Evolutionary conservation across 2,888 invertebrate species (phyloP).

Genomic region (Harpalus rubripes): DNA sequence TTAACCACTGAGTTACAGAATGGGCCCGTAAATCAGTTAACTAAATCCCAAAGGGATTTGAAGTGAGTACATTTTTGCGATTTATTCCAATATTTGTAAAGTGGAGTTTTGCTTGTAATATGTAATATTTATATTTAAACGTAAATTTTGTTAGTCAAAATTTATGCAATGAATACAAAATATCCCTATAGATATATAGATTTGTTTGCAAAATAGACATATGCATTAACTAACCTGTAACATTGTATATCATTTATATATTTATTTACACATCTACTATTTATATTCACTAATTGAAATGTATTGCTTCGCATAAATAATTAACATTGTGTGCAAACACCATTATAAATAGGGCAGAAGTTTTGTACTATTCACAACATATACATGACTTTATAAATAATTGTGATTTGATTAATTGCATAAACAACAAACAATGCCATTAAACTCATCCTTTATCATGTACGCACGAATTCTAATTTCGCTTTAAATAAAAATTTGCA

Average conservation of each 20-base stretch:
- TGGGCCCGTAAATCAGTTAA: no score
- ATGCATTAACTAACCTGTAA: neutral
- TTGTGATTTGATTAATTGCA: neutral
- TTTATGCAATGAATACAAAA: no score
- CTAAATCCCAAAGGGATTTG: no score
- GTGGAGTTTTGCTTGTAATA: no score
- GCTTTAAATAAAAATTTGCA: neutral
- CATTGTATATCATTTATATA: neutral
- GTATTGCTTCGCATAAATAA: neutral
- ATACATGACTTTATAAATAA: neutral
- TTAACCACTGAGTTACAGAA: no score
- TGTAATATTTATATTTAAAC: no score
- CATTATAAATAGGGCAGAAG: neutral
- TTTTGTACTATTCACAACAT: neutral
- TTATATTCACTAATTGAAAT: conserved; percentile 1
- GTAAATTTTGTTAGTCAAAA: no score
- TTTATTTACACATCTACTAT: neutral
- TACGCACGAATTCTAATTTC: neutral
- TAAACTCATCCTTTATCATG: neutral
- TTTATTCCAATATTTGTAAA: no score
- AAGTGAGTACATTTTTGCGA: no score
- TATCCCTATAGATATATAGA: neutral
- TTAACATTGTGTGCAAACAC: neutral
- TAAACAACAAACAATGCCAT: neutral
- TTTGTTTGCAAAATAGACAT: neutral